Conservation (phyloP, 1,140 invertebrate species). For the Neelides sp. region DNA sequence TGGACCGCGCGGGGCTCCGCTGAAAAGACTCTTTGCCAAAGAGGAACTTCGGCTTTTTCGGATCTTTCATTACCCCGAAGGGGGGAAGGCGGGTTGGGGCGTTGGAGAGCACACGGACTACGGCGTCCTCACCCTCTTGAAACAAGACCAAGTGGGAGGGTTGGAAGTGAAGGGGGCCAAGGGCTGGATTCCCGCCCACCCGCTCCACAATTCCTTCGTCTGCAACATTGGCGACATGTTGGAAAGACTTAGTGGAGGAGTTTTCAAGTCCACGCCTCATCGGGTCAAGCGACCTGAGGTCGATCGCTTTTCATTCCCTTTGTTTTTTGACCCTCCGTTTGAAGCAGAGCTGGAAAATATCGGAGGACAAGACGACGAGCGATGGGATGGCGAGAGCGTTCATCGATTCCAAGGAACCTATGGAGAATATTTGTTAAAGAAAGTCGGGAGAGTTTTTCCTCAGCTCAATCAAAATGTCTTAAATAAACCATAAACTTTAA, state of each 20-base stretch:
- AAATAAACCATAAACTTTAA: too few species aligned
- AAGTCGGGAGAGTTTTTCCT: constrained; percentile 21
- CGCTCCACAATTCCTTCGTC: constrained; percentile 16
- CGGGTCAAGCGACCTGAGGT: constrained; percentile 4
- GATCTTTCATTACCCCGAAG: constrained; percentile 17
- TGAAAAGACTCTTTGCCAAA: constrained; percentile 10
- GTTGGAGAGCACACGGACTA: constrained; percentile 22
- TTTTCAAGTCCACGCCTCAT: constrained; percentile 17
- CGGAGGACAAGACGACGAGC: constrained; percentile 4
- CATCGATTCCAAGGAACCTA: constrained; percentile 15
- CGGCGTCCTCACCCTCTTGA: constrained; percentile 20
- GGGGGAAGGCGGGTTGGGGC: background rate
- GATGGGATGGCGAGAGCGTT: constrained; percentile 19
- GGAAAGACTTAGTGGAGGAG: constrained; percentile 16
- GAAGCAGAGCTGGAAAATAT: background rate
- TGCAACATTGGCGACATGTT: constrained; percentile 25
- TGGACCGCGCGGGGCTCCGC: constrained; percentile 4
- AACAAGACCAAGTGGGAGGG: constrained; percentile 17
- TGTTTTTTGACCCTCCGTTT: constrained; percentile 20
- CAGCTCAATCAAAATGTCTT: constrained; percentile 8
- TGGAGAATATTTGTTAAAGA: constrained; percentile 16
- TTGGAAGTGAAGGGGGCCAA: constrained; percentile 12
- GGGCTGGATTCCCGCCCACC: constrained; percentile 17
- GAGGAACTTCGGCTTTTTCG: too few species aligned
- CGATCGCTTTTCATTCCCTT: constrained; percentile 19